These are phyloP conservation scores for Xiphorhynchus elegans DNA, from an alignment of 2,113 vertebrate species.

Conservation along the genomic window DNA sequence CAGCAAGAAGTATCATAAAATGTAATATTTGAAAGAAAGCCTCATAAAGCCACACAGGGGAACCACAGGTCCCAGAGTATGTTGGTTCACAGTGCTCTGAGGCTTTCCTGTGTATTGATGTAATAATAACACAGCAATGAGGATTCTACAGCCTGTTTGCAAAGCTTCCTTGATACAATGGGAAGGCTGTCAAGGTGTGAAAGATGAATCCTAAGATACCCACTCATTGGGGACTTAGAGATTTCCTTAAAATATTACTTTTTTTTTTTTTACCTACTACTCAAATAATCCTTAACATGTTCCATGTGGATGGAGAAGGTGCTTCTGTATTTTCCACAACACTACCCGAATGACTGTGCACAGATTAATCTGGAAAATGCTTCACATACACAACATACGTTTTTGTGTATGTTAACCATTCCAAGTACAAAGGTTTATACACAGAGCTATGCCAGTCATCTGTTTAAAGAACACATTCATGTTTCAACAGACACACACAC, in stretches of 20 bases:
- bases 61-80: not conserved
- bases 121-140: not conserved
- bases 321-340: not conserved
- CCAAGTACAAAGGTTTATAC: not conserved
- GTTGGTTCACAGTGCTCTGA: not conserved
- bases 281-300: not conserved
- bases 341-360: not conserved
- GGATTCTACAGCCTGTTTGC: not conserved
- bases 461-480: not conserved
- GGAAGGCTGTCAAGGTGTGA: not conserved
- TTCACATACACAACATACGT: not conserved
- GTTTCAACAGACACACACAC: not conserved
- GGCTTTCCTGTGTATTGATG: not conserved
- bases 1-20: not conserved
- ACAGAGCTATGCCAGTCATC: accelerated
- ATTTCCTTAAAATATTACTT: not conserved
- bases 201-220: accelerated
- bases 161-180: not conserved
- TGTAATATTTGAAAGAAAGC: not conserved
- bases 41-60: not conserved
- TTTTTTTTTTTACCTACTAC: not conserved
- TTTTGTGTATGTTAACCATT: not conserved
- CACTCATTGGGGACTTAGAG: not conserved
- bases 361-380: not conserved
- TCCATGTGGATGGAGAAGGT: accelerated